Percentiles rank a stretch among this genome's conserved stretches.
phyloP scores from a whole-genome alignment of 2,888 invertebrate species.

The Oscheius myriophilus region DNA sequence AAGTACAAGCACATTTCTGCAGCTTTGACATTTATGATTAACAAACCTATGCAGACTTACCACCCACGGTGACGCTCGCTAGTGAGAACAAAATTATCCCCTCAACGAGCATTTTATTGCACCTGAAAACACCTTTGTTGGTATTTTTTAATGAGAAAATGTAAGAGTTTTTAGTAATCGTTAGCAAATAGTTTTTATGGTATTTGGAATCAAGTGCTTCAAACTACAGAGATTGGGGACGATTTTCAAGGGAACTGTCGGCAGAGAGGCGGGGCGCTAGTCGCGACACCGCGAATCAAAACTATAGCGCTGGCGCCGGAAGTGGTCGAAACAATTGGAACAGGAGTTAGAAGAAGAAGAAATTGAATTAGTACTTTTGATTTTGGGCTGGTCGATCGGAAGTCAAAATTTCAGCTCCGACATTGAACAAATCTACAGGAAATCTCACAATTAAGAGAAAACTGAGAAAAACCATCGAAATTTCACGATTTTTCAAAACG shows the following conservation, averaged over 20 bases:
- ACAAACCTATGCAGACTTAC: neutral
- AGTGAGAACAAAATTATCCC: constrained; percentile 4
- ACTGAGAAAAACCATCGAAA: too few species aligned
- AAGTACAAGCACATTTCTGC: constrained; percentile 55
- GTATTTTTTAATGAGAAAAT: too few species aligned
- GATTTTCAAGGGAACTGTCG: constrained; percentile 24
- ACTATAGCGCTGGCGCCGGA: constrained; percentile 23
- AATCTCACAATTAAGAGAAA: too few species aligned
- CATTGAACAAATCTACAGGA: too few species aligned
- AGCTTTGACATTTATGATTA: constrained; percentile 4
- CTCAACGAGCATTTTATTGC: constrained; percentile 13
- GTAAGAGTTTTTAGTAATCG: too few species aligned
- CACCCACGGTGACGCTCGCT: neutral
- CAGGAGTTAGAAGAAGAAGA: neutral
- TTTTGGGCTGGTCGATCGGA: too few species aligned
- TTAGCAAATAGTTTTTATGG: too few species aligned
- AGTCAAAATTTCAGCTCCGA: too few species aligned
- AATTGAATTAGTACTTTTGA: too few species aligned
- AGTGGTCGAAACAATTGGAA: constrained; percentile 3
- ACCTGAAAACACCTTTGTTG: constrained; percentile 1
- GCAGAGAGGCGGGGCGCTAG: constrained; percentile 26
- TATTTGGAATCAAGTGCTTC: constrained; percentile 5
- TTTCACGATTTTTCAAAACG: too few species aligned
- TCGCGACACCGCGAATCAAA: constrained; percentile 26
- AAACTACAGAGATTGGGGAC: neutral